Evolutionary conservation across 1,140 invertebrate species (phyloP).

Genomic region (Chironomus tepperi): DNA sequence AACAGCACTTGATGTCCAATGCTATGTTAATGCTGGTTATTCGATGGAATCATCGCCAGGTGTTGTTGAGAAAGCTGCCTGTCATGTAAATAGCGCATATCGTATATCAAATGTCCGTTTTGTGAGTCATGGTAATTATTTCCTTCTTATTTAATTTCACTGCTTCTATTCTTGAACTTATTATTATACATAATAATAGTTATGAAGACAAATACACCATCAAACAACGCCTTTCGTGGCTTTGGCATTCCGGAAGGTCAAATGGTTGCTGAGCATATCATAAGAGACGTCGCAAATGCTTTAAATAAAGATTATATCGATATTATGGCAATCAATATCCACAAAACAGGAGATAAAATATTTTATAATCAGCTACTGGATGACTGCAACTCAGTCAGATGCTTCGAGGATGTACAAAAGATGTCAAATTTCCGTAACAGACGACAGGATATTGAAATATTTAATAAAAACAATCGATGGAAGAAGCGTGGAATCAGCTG

Average conservation of each 20-base stretch:
- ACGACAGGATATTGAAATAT: conserved; percentile 45
- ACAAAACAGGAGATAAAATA: conserved; percentile 59
- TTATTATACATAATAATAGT: background rate
- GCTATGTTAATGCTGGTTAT: conserved; percentile 79
- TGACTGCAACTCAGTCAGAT: conserved; percentile 56
- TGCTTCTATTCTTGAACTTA: background rate
- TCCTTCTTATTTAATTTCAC: background rate
- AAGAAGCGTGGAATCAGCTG: conserved; percentile 45
- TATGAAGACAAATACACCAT: conserved; percentile 78
- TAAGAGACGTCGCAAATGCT: conserved; percentile 64
- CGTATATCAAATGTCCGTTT: conserved; percentile 60
- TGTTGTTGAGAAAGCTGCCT: conserved; percentile 60
- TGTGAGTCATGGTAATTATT: conserved; percentile 47
- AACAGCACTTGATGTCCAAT: conserved; percentile 57
- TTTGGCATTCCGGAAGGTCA: conserved; percentile 87
- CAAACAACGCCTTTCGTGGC: conserved; percentile 84
- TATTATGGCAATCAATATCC: conserved; percentile 54
- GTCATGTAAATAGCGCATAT: conserved; percentile 72
- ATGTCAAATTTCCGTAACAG: conserved; percentile 49
- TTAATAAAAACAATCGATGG: conserved; percentile 53
- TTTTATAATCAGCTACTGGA: conserved; percentile 57
- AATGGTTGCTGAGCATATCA: conserved; percentile 70
- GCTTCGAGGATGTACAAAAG: conserved; percentile 60
- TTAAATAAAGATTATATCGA: conserved; percentile 51
- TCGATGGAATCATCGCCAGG: conserved; percentile 72